Conservation (phyloP, 2,113 vertebrate species). For the Tamias sibiricus region DNA sequence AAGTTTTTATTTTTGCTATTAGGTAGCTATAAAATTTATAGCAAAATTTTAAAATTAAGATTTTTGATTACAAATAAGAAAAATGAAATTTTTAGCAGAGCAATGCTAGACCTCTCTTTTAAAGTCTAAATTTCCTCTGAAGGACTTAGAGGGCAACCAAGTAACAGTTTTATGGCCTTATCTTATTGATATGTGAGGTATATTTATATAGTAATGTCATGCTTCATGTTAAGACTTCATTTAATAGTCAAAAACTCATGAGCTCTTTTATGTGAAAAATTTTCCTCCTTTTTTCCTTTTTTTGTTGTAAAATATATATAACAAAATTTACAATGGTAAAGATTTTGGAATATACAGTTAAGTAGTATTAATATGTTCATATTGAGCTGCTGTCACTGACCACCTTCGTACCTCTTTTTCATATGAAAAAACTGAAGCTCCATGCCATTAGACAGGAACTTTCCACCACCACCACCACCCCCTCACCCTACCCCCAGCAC, state of each 20-base stretch:
- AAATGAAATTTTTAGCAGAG: conserved; percentile 55
- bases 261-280: not conserved
- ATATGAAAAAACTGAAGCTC: not conserved
- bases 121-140: conserved; percentile 62
- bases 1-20: not conserved
- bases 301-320: not conserved
- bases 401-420: not conserved
- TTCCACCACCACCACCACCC: too few relatives aligned
- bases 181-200: conserved; percentile 50
- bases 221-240: not conserved
- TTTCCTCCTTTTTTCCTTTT: not conserved
- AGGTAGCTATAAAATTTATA: not conserved
- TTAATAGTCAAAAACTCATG: conserved; percentile 22
- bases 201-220: conserved; percentile 56
- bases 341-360: not conserved
- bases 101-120: conserved; percentile 25
- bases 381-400: not conserved
- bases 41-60: not conserved
- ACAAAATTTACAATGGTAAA: not conserved
- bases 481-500: too few relatives aligned
- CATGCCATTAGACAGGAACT: not conserved
- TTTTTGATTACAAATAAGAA: conserved; percentile 42
- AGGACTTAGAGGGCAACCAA: conserved; percentile 43
- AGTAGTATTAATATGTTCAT: not conserved
- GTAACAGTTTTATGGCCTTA: not conserved